Evolutionary conservation across 1,140 invertebrate genomes (phyloP).

Genomic region (Zophobas morio): DNA sequence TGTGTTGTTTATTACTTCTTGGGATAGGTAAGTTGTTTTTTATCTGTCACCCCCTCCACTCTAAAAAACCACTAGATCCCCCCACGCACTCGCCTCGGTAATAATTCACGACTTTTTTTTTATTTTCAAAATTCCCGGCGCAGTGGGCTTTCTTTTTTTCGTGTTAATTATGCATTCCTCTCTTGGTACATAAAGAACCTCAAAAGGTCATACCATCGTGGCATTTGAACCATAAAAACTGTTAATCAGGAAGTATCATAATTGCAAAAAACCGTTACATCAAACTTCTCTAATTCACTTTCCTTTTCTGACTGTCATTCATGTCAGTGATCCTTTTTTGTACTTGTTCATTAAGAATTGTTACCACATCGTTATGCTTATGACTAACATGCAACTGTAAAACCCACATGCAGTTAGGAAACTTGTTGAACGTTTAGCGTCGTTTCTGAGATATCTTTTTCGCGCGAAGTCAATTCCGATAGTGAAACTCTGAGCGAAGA

Average conservation of each 20-base stretch:
- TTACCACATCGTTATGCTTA: conserved; percentile 12
- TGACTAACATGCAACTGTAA: not conserved
- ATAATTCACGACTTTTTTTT: not conserved
- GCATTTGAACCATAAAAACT: not conserved
- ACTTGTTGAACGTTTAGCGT: not conserved
- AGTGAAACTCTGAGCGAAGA: conserved; percentile 25
- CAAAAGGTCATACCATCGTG: conserved; percentile 12
- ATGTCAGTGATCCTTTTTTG: conserved; percentile 15
- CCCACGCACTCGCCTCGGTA: not conserved
- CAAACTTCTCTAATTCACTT: conserved; percentile 26
- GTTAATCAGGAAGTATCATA: conserved; percentile 25
- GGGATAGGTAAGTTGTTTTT: conserved; percentile 62
- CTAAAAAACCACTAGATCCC: not conserved
- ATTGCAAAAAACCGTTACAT: conserved; percentile 28
- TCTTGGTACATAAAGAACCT: not conserved
- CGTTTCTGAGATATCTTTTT: not conserved
- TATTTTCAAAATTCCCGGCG: not conserved
- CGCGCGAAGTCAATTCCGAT: not conserved
- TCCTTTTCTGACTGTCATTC: conserved; percentile 30
- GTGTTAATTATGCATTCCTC: too few relatives aligned
- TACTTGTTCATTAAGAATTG: conserved; percentile 9
- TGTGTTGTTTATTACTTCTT: conserved; percentile 65
- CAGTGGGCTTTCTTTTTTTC: not conserved
- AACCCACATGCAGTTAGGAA: too few relatives aligned
- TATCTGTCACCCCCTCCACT: conserved; percentile 2